A percentile compares a stretch with the other conserved stretches of the same genome.
These are phyloP conservation scores for Vandiemenella viatica DNA, from an alignment of 2,888 invertebrate species.

Conservation along the genomic window DNA sequence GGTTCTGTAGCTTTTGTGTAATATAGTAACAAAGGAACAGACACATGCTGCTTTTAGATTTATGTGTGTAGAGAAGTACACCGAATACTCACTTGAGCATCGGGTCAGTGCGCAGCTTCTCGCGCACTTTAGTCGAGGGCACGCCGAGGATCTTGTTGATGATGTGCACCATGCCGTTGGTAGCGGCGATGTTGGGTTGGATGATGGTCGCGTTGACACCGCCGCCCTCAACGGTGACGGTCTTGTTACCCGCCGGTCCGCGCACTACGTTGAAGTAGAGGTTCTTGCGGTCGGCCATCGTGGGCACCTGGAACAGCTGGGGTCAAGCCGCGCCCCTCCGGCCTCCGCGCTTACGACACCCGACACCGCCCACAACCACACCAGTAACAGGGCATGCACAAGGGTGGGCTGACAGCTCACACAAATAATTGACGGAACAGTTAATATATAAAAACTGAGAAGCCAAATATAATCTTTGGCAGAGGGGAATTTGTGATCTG, in stretches of 20 bases:
- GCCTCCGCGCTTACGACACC: constrained; percentile 1
- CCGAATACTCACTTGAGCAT: constrained; percentile 59
- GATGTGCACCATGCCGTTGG: constrained; percentile 86
- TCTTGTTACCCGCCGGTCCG: constrained; percentile 46
- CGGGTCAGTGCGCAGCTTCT: constrained; percentile 72
- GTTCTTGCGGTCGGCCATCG: constrained; percentile 55
- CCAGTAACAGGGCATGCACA: not conserved
- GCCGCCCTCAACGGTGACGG: constrained; percentile 78
- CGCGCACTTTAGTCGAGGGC: constrained; percentile 69
- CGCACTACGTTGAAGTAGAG: constrained; percentile 70
- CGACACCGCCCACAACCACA: constrained; percentile 2
- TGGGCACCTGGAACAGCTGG: constrained; percentile 60
- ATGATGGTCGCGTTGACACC: constrained; percentile 83
- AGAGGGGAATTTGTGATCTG: no score
- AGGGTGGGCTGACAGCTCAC: no score
- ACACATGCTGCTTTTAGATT: no score
- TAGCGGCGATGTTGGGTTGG: constrained; percentile 78
- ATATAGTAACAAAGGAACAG: no score
- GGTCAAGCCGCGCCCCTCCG: constrained; percentile 19
- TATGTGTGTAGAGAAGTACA: no score
- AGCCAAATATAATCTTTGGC: no score
- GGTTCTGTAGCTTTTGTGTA: no score
- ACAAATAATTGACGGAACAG: no score
- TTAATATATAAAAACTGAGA: no score
- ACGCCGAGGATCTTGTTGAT: constrained; percentile 83